phyloP scores from a whole-genome alignment of 1,140 invertebrate species.

The Patella vulgata region DNA sequence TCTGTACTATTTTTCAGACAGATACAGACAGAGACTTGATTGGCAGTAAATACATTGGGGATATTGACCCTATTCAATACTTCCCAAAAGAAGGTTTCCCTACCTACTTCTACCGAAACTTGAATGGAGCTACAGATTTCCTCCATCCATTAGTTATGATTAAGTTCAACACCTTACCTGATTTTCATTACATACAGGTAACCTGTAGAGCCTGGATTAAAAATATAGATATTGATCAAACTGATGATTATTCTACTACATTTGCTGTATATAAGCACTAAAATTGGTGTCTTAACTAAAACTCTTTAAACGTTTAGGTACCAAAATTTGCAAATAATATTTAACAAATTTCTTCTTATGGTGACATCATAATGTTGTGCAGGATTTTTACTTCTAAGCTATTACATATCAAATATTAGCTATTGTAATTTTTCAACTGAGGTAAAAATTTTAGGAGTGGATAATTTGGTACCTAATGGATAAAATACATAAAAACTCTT shows the following conservation, averaged over 20 bases:
- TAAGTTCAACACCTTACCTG: slow-evolving; percentile 21
- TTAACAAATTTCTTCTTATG: neutral
- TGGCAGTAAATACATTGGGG: slow-evolving; percentile 1
- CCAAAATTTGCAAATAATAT: too few relatives aligned
- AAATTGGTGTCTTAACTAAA: neutral
- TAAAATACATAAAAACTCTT: too few relatives aligned
- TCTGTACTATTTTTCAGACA: slow-evolving; percentile 16
- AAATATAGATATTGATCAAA: slow-evolving; percentile 19
- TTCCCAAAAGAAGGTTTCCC: slow-evolving; percentile 22
- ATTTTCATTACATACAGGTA: slow-evolving; percentile 6
- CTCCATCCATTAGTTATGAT: slow-evolving; percentile 25
- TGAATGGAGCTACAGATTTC: slow-evolving; percentile 4
- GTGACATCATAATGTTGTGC: neutral
- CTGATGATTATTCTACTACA: slow-evolving; percentile 11
- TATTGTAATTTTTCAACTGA: too few relatives aligned
- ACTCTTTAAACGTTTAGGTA: neutral
- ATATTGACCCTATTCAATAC: slow-evolving; percentile 8
- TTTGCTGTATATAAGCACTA: slow-evolving; percentile 7
- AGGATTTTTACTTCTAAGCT: neutral
- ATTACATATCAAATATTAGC: neutral
- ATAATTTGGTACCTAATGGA: too few relatives aligned
- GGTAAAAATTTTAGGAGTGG: too few relatives aligned
- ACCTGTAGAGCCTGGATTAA: slow-evolving; percentile 27
- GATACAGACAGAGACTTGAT: slow-evolving; percentile 12
- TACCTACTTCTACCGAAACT: slow-evolving; percentile 3